Percentiles rank a stretch among this genome's conserved stretches.
Conservation (phyloP, 2,113 vertebrate genomes). For the Panthera leo region DNA sequence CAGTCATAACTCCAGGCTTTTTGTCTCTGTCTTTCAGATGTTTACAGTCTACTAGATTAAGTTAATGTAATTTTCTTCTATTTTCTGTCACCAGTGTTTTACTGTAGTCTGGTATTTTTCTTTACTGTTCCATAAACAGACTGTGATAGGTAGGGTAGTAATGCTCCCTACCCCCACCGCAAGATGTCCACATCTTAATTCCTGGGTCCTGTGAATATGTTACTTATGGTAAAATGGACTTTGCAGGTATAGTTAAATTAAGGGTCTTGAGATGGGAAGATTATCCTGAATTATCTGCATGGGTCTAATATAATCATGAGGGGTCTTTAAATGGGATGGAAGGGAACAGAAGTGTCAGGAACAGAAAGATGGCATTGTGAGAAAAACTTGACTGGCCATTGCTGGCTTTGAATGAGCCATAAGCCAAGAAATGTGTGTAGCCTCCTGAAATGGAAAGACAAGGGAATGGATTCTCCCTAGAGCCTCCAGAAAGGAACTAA, state of each 20-base stretch:
- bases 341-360: background rate
- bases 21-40: background rate
- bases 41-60: background rate
- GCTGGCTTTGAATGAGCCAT: background rate
- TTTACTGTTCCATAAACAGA: background rate
- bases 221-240: background rate
- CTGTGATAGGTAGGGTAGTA: background rate
- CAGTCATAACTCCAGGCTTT: background rate
- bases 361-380: background rate
- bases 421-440: no score
- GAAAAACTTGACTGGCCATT: background rate
- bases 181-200: background rate
- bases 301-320: background rate
- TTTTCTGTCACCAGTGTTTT: background rate
- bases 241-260: background rate
- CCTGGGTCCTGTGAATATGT: background rate
- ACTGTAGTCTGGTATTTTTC: background rate
- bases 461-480: background rate
- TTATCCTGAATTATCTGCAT: background rate
- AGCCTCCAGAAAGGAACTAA: background rate
- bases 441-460: background rate
- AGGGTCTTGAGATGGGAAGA: background rate
- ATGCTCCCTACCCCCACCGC: no score
- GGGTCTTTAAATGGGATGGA: background rate
- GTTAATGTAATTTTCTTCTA: background rate